Evolutionary conservation across 2,797 vertebrate genomes (phyloP).

Genomic region (Alauda arvensis): DNA sequence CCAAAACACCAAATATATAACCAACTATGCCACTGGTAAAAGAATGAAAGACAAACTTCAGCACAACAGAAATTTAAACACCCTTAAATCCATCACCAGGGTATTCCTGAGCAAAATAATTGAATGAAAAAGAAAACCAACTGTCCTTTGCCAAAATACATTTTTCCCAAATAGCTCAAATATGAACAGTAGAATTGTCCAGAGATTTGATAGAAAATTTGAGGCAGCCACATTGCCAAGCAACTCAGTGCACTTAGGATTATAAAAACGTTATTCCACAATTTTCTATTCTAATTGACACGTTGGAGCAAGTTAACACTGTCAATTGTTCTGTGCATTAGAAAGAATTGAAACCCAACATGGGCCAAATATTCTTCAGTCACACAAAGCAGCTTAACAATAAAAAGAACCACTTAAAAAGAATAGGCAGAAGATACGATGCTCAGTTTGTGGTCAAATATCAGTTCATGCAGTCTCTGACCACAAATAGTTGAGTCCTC

Average conservation of each 20-base stretch:
- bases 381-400: slow-evolving; percentile 77
- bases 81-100: slow-evolving; percentile 12
- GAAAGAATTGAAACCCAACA: slow-evolving; percentile 79
- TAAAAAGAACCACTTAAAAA: slow-evolving; percentile 68
- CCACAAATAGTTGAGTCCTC: slow-evolving; percentile 24
- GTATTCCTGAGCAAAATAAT: slow-evolving; percentile 36
- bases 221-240: slow-evolving; percentile 67
- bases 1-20: slow-evolving; percentile 21
- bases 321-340: slow-evolving; percentile 67
- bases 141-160: slow-evolving; percentile 74
- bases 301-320: slow-evolving; percentile 68
- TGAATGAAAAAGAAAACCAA: slow-evolving; percentile 32
- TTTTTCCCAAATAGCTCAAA: slow-evolving; percentile 69
- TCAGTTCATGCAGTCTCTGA: slow-evolving; percentile 37
- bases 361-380: slow-evolving; percentile 77
- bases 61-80: slow-evolving; percentile 23
- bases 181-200: slow-evolving; percentile 41
- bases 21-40: slow-evolving; percentile 51
- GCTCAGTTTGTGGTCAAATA: slow-evolving; percentile 34
- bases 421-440: slow-evolving; percentile 48
- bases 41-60: slow-evolving; percentile 43
- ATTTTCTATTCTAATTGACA: slow-evolving; percentile 63
- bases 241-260: slow-evolving; percentile 66
- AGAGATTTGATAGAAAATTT: slow-evolving; percentile 70
- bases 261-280: slow-evolving; percentile 68